Evolutionary conservation across 2,888 invertebrate genomes (phyloP), one percentile per base, ranked within the genome.

Genomic region (Phragmatobia fuliginosa): DNA sequence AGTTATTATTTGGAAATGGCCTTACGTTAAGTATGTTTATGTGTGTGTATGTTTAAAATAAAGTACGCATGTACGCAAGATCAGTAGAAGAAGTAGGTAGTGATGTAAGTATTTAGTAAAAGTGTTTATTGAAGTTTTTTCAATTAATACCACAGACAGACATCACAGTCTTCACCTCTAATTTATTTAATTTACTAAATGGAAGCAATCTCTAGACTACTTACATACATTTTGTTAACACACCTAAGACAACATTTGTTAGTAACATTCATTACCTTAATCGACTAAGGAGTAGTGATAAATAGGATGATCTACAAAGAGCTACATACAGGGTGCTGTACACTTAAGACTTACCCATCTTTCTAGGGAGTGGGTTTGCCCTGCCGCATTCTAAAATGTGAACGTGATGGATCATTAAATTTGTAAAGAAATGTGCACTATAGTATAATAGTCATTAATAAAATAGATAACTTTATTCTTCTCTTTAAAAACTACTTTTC

Each of bases 301-400:
- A 11, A 52, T 2, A 38, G 25, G 11, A 18, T 62, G n/a, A n/a
- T n/a, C n/a, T n/a, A n/a, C n/a, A n/a, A n/a, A n/a, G n/a, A n/a
- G 28, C 61, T 62, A 56, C 36, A 41, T 65, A 65, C 28, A 38
- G 32, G 61, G 80, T 82, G 83, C 81, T 83, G 49, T 79, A 73
- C 82, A 79, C 72, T 74, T 62, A 73, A 79, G 80, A 93, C 94
- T 95, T 93, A 94, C 94, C 94, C 85, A 94, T 86, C 89, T 94
- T 95, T 91, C 93, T 93, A 90, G 93, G 93, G 81, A 93, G 91
- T 85, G 91, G 92, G 88, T 95, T 95, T 89, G 93, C 93, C 90
- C 93, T 92, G 89, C 95, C 95, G 90, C 95, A 95, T 84, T 92
- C 95, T 95, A 95, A 88, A 94, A 93, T 73, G 88, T 79, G 76